Evolutionary conservation across 2,888 invertebrate genomes (phyloP), one percentile per base, ranked within the genome.

Genomic region (Pterostichus niger): DNA sequence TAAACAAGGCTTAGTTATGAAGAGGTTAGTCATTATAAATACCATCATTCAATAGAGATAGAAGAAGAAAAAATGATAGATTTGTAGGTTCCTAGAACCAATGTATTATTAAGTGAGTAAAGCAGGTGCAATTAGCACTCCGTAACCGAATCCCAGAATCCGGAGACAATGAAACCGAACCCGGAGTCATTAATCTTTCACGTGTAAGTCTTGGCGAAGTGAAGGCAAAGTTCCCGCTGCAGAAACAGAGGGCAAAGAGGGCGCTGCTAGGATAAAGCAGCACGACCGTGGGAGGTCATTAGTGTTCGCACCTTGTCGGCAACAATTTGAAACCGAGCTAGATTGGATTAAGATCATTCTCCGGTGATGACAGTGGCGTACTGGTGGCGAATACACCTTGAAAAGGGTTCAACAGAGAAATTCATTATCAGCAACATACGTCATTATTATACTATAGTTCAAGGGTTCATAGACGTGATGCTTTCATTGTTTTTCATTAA

Each of bases 261-360:
- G 59, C 3, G 84, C 84, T 83, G 84, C 84, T 84, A 49, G 49
- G 49, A 49, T 49, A 10, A 35, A 46, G 49, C 49, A 35, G 35
- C 59, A 35, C 9, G 40, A 40, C 7, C 46, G 11, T 15, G 68
- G 44, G 85, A 86, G 85, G 85, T 84, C 85, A 84, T 86, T 86
- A 86, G 85, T 86, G 86, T 85, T 85, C 85, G 85, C 86, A 86
- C 86, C 86, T 86, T 85, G 85, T 86, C 86, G 85, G 85, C 85
- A 87, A 86, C 87, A 87, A 87, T 87, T 87, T 87, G 87, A 86
- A 87, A 87, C 86, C 85, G 87, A 87, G 86, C 86, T 86, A 86
- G 86, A 87, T 87, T 87, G 85, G 86, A 87, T 87, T 87, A 87
- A 86, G 86, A 86, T 86, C 86, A 85, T 87, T 86, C 84, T 84